phyloP scores from a whole-genome alignment of 2,888 invertebrate genomes.

The Odontocerum albicorne region DNA sequence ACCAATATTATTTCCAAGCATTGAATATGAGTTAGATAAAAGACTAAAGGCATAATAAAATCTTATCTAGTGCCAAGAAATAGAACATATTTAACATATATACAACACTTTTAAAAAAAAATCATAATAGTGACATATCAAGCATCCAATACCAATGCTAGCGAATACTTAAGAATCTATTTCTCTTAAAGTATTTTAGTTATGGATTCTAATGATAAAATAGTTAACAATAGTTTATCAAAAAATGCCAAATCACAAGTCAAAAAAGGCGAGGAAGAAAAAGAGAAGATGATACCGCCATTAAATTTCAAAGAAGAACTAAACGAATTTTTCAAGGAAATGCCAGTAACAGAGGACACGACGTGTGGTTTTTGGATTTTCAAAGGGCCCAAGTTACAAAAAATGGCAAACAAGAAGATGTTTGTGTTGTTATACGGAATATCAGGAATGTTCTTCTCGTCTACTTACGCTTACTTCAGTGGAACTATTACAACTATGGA shows the following conservation, averaged over 20 bases:
- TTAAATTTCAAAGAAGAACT: constrained; percentile 35
- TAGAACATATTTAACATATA: too few relatives aligned
- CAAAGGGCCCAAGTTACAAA: constrained; percentile 59
- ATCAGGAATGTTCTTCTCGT: constrained; percentile 68
- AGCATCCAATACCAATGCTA: too few relatives aligned
- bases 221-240: too few relatives aligned
- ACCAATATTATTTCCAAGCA: too few relatives aligned
- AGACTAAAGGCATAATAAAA: too few relatives aligned
- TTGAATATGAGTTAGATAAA: too few relatives aligned
- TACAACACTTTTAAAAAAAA: too few relatives aligned
- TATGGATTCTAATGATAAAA: too few relatives aligned
- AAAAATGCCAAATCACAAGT: constrained; percentile 1
- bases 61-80: too few relatives aligned
- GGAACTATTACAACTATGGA: constrained; percentile 75
- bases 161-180: too few relatives aligned
- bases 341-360: constrained; percentile 62
- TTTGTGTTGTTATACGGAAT: constrained; percentile 66
- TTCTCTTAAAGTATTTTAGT: too few relatives aligned
- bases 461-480: constrained; percentile 70
- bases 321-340: constrained; percentile 52
- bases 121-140: too few relatives aligned
- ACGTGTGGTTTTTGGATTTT: constrained; percentile 66
- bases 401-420: constrained; percentile 60
- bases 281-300: constrained; percentile 1
- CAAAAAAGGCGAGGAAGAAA: constrained; percentile 1